Base-by-base conservation (phyloP, 2,113 vertebrate species). In the Paralichthys olivaceus region DNA sequence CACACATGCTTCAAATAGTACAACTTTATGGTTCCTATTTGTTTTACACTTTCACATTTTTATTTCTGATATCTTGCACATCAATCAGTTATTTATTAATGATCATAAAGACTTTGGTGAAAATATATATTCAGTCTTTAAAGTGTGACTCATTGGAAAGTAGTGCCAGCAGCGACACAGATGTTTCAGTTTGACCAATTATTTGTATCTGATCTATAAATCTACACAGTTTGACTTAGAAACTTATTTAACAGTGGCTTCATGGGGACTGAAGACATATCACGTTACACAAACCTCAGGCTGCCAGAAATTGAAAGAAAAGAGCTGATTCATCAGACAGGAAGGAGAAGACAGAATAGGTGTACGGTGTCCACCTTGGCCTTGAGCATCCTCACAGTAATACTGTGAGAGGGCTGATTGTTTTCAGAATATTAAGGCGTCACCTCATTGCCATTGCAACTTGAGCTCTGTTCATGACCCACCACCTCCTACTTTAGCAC, bases 281-380 rank as follows among this genome's bases (percentile, higher is more conserved):
- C 8, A 11, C 34, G 25, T 45, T 25, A 37, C 47, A n/a, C 13
- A 53, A 70, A 40, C 64, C 37, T 59, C 17, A 37, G 68, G 77
- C 26, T 1, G n/a, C 19, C 28, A 49, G 8, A 20, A n/a, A 25
- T 61, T 17, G 69, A 77, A 37, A 26, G 51, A 77, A 70, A 61
- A 53, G 0, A 3, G 26, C 14, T 60, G 37, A 47, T 19, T 25
- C 13, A 1, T 5, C 19, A 49, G 13, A 43, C 11, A 15, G 13
- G 13, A 14, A 43, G 40, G 17, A 12, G 23, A 71, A 58, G 8
- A 45, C 53, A 15, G 49, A 72, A 54, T 3, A n/a, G 14, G 32
- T 5, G 22, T 69, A 28, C 17, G 20, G 11, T 67, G 66, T 66
- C 68, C 51, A 26, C 57, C 2, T 14, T 26, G 43, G 66, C 75